phyloP scores from a whole-genome alignment of 2,888 invertebrate species.

The Aphidius colemani region DNA sequence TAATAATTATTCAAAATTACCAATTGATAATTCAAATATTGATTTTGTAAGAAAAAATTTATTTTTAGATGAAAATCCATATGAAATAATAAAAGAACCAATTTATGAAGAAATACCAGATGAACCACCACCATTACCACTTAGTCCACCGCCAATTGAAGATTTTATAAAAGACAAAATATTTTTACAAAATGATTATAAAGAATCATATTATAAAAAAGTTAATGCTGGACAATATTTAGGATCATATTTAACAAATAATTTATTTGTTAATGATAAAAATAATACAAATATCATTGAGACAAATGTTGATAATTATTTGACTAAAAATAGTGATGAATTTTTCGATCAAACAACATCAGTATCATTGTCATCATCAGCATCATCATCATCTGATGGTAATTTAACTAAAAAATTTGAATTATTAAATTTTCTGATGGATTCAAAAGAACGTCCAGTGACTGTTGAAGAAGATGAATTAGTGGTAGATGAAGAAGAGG shows the following conservation, averaged over 20 bases:
- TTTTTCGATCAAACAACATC: slow-evolving; percentile 49
- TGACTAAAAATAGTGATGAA: slow-evolving; percentile 48
- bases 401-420: slow-evolving; percentile 76
- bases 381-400: slow-evolving; percentile 64
- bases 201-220: slow-evolving; percentile 47
- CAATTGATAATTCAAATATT: slow-evolving; percentile 46
- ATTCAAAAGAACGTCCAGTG: slow-evolving; percentile 67
- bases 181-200: slow-evolving; percentile 61
- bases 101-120: slow-evolving; percentile 62
- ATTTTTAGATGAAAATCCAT: slow-evolving; percentile 58
- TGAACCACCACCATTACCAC: slow-evolving; percentile 72
- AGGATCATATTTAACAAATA: slow-evolving; percentile 45
- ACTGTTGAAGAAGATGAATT: slow-evolving; percentile 50
- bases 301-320: slow-evolving; percentile 36
- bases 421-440: slow-evolving; percentile 85
- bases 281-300: slow-evolving; percentile 14
- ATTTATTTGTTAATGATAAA: slow-evolving; percentile 60
- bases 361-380: slow-evolving; percentile 63
- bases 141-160: slow-evolving; percentile 75
- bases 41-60: slow-evolving; percentile 53
- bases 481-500: slow-evolving; percentile 48
- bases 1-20: slow-evolving; percentile 46
- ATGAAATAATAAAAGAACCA: slow-evolving; percentile 60
- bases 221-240: slow-evolving; percentile 46
- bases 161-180: slow-evolving; percentile 71